Evolutionary conservation across 2,888 invertebrate genomes (phyloP).

Genomic region (Scrobipalpa costella): DNA sequence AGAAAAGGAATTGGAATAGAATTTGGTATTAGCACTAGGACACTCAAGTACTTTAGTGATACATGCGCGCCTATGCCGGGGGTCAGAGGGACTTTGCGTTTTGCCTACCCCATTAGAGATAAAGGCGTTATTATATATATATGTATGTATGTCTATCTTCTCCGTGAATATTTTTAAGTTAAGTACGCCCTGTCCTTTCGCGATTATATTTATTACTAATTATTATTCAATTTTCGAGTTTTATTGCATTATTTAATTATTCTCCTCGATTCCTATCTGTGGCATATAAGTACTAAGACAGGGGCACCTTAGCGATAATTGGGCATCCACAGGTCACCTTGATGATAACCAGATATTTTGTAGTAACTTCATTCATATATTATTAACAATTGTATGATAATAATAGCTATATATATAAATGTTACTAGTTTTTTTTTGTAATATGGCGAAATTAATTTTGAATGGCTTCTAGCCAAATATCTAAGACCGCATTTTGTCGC

Average conservation of each 20-base stretch:
- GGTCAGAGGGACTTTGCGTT: no score
- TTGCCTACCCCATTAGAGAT: no score
- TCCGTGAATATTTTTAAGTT: no score
- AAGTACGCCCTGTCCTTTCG: no score
- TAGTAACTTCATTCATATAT: neutral
- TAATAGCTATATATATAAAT: no score
- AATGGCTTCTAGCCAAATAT: neutral
- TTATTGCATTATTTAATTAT: neutral
- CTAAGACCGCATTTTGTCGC: constrained; percentile 6
- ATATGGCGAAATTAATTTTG: neutral
- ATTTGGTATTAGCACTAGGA: no score
- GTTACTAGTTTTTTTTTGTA: neutral
- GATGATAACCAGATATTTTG: constrained; percentile 6
- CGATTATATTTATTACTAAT: neutral
- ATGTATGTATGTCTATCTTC: no score
- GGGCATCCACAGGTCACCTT: constrained; percentile 29
- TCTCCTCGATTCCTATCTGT: constrained; percentile 5
- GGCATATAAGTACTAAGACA: constrained; percentile 29
- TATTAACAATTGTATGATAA: no score
- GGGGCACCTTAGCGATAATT: constrained; percentile 52
- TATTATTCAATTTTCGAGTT: neutral
- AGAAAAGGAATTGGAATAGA: no score
- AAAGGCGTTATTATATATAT: no score
- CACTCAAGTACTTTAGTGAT: no score
- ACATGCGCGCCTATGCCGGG: no score